These are phyloP conservation scores for Latheticus oryzae DNA, from an alignment of 2,888 invertebrate species.

Conservation along the genomic window DNA sequence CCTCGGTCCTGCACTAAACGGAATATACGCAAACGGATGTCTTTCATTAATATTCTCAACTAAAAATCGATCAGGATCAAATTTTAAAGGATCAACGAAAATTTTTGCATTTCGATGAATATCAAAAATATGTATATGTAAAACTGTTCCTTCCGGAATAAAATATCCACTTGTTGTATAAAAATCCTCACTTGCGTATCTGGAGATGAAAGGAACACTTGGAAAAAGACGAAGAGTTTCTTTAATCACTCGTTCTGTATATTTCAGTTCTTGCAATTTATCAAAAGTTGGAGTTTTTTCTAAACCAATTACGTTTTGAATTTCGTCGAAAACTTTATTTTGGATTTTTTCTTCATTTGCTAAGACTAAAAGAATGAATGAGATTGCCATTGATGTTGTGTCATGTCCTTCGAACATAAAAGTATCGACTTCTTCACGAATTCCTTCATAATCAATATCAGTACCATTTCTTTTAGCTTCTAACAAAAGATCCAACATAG, in stretches of 20 bases:
- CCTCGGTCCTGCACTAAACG: conserved; percentile 75
- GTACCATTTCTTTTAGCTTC: conserved; percentile 48
- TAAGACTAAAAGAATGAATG: conserved; percentile 50
- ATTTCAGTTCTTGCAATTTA: conserved; percentile 60
- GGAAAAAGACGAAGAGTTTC: conserved; percentile 68
- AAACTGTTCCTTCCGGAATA: conserved; percentile 67
- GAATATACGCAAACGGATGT: conserved; percentile 73
- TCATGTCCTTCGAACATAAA: conserved; percentile 68
- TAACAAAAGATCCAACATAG: conserved; percentile 54
- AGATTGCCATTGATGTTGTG: conserved; percentile 52
- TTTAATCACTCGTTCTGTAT: conserved; percentile 62
- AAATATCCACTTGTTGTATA: conserved; percentile 43
- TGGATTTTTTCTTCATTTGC: conserved; percentile 50
- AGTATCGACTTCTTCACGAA: conserved; percentile 74
- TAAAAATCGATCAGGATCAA: conserved; percentile 76
- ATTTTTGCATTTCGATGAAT: conserved; percentile 72
- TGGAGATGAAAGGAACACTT: conserved; percentile 73
- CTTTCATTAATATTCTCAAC: conserved; percentile 68
- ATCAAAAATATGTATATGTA: conserved; percentile 70
- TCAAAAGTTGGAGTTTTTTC: conserved; percentile 50
- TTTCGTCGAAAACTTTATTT: conserved; percentile 49
- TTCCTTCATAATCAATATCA: conserved; percentile 61
- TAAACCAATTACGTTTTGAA: conserved; percentile 52
- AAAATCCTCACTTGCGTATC: conserved; percentile 55
- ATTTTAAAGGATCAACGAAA: conserved; percentile 73